Evolutionary conservation across 2,888 invertebrate species (phyloP), one percentile per base, ranked within the genome.

Genomic region (Rhaphigaster nebulosa): DNA sequence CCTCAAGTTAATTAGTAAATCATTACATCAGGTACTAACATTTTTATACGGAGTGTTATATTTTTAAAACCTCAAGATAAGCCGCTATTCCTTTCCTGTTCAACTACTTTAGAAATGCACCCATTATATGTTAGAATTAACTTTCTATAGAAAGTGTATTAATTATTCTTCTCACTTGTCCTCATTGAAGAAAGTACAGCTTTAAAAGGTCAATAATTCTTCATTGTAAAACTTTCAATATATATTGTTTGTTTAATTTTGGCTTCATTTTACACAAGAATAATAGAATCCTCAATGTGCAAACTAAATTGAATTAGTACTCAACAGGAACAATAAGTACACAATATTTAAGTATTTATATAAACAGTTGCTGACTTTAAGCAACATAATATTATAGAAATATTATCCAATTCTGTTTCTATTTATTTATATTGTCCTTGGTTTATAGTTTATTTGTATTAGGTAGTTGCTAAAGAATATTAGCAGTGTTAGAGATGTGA

Each of bases 91-190:
- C 12, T 65, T 29, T 29, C 3, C n/a, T n/a, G n/a, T 38, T 76
- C 38, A 76, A 10, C 0, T 76, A 20, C 38, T 70, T 76, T 76
- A 76, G 70, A 76, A 76, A 76, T 76, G 20, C 38, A 76, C 0
- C 20, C 34, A 20, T 38, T 38, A 15, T 6, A 76, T 76, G 70
- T 76, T 23, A 38, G 70, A 38, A 65, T 29, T 4, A 29, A 10
- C 70, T 76, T 76, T 76, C 70, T 76, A 4, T 76, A 76, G 70
- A 76, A 76, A 76, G 70, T 76, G 34, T 76, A 34, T 76, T 76
- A 76, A 76, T 76, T 76, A 76, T 76, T 76, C 34, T 76, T 10
- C 70, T 76, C 70, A 76, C 70, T 76, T 76, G 65, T 65, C 23
- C 65, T 65, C 34, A 10, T 38, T 76, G 8, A 76, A 76, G 70